Evolutionary conservation across 1,140 invertebrate species (phyloP).

Genomic region (Atopsyche davidsoni): DNA sequence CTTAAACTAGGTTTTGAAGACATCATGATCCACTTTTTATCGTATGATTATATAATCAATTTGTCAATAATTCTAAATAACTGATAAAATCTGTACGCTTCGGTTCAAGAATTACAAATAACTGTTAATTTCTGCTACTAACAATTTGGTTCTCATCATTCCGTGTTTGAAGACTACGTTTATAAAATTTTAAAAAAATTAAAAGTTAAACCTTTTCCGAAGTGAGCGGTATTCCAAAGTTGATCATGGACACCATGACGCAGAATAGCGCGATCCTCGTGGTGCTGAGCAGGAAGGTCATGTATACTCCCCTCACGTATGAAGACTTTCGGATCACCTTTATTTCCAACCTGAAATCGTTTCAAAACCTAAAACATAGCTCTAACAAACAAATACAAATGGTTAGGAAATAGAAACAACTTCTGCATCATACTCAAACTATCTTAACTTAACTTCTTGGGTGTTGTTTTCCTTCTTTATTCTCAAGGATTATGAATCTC

Average conservation of each 20-base stretch:
- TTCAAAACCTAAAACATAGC: not conserved
- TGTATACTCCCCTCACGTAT: slow-evolving; percentile 61
- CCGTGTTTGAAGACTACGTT: too few relatives aligned
- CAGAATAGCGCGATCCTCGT: slow-evolving; percentile 61
- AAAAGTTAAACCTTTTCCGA: slow-evolving; percentile 48
- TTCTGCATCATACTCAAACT: not conserved
- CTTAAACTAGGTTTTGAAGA: not conserved
- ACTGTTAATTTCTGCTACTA: too few relatives aligned
- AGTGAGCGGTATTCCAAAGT: slow-evolving; percentile 49
- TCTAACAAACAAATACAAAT: not conserved
- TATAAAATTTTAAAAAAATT: not conserved
- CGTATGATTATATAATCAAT: not conserved
- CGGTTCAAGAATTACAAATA: too few relatives aligned
- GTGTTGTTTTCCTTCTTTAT: not conserved
- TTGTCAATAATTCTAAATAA: not conserved
- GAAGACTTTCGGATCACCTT: slow-evolving; percentile 57
- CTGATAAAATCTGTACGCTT: too few relatives aligned
- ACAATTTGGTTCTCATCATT: too few relatives aligned
- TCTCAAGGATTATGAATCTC: too few relatives aligned
- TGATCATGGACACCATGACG: slow-evolving; percentile 55
- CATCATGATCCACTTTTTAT: too few relatives aligned
- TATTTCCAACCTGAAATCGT: slow-evolving; percentile 50
- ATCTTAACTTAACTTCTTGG: too few relatives aligned
- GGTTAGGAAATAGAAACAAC: not conserved
- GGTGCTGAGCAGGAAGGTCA: slow-evolving; percentile 60